Evolutionary conservation across 2,113 vertebrate species (phyloP).

Genomic region (Epinephelus cyanopodus): DNA sequence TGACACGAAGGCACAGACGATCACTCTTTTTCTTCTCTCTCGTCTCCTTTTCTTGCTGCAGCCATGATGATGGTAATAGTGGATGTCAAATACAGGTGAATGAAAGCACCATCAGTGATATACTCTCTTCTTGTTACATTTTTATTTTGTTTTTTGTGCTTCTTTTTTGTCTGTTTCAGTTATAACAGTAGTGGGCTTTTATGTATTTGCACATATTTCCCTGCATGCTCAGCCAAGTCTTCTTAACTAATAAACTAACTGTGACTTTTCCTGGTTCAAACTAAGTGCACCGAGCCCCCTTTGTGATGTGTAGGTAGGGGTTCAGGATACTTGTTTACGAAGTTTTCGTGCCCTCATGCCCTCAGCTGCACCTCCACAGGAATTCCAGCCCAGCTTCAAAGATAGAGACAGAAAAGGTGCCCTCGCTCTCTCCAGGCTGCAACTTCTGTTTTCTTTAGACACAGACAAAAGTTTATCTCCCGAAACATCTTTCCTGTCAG

Average conservation of each 20-base stretch:
- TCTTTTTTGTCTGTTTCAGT: neutral
- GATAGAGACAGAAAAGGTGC: constrained; percentile 38
- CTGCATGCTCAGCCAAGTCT: neutral
- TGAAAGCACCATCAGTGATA: neutral
- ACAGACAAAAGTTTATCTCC: constrained; percentile 61
- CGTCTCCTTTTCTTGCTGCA: constrained; percentile 36
- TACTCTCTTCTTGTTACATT: neutral
- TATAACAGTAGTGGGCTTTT: neutral
- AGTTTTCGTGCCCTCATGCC: constrained; percentile 56
- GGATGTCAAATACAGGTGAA: constrained; percentile 47
- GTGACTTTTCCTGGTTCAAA: constrained; percentile 1
- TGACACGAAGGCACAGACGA: constrained; percentile 8
- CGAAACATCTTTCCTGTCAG: constrained; percentile 61
- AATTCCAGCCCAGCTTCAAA: constrained; percentile 69
- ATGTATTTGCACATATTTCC: neutral
- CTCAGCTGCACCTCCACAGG: constrained; percentile 54
- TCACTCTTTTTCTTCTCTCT: constrained; percentile 32
- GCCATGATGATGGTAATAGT: constrained; percentile 25
- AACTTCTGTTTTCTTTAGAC: constrained; percentile 38
- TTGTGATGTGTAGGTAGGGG: neutral
- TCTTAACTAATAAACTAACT: neutral
- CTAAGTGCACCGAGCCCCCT: neutral
- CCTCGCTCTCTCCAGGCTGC: constrained; percentile 25
- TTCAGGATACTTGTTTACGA: constrained; percentile 20
- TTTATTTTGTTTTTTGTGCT: neutral